A percentile compares a stretch with the other conserved stretches of the same genome.
Evolutionary conservation across 2,797 vertebrate species (phyloP).

Genomic region (Gymnopithys bicolor): DNA sequence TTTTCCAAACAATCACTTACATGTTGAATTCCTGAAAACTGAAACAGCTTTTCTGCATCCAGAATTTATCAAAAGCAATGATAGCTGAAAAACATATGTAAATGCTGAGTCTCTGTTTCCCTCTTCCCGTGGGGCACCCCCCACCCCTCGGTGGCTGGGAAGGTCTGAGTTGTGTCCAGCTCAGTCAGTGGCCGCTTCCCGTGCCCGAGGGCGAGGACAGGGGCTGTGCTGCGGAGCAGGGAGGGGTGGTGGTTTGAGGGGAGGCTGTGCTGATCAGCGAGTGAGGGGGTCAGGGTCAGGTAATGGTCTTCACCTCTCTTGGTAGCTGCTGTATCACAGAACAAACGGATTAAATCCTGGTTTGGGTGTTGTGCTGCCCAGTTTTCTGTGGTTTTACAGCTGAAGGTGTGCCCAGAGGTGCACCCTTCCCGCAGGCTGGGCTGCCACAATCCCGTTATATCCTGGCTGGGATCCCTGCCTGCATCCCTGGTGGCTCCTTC

Average conservation of each 20-base stretch:
- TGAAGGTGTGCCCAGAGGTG: fast-evolving
- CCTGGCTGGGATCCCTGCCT: fast-evolving
- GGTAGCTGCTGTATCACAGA: background rate
- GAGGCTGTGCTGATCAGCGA: background rate
- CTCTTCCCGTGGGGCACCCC: fast-evolving
- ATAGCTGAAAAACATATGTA: background rate
- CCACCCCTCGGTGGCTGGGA: fast-evolving
- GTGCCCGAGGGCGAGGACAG: background rate
- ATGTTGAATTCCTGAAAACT: background rate
- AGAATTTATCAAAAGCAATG: background rate
- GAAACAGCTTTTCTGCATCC: background rate
- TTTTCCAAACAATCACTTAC: background rate
- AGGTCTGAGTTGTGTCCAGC: background rate
- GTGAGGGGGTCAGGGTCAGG: background rate
- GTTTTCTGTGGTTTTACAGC: fast-evolving
- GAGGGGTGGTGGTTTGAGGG: fast-evolving
- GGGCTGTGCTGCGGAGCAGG: fast-evolving
- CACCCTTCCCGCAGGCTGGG: too few species aligned
- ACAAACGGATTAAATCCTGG: fast-evolving
- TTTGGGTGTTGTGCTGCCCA: background rate
- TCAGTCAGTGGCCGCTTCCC: background rate
- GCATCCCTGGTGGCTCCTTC: fast-evolving
- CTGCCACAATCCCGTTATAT: fast-evolving
- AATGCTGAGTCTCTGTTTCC: background rate
- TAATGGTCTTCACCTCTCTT: background rate